Percentiles rank a stretch among this genome's conserved stretches.
Conservation (phyloP, 2,113 vertebrate species). For the Arothron firmamentum region DNA sequence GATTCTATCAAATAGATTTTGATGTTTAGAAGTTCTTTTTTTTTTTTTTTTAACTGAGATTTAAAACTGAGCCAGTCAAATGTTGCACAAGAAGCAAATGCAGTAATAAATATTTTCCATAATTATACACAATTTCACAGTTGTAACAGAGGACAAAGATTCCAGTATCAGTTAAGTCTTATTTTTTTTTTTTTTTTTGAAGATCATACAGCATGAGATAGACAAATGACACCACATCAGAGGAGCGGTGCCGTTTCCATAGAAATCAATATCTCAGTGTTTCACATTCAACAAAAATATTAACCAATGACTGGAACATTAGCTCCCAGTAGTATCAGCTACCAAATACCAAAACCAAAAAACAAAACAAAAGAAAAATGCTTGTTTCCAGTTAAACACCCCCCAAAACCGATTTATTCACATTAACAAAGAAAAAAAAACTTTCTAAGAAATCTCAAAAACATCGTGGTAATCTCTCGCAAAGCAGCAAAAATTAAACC, state of each 20-base stretch:
- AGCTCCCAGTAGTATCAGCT: constrained; percentile 49
- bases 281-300: constrained; percentile 66
- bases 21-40: constrained; percentile 68
- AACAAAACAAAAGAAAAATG: constrained; percentile 43
- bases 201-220: constrained; percentile 66
- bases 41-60: constrained; percentile 54
- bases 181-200: constrained; percentile 54
- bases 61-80: constrained; percentile 71
- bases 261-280: constrained; percentile 55
- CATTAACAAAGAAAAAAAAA: constrained; percentile 29
- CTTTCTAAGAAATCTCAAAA: constrained; percentile 37
- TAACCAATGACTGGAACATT: constrained; percentile 39
- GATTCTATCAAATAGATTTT: constrained; percentile 75
- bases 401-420: constrained; percentile 50
- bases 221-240: constrained; percentile 48
- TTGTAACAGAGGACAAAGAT: constrained; percentile 73
- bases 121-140: constrained; percentile 82
- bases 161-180: constrained; percentile 70
- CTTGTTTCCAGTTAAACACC: constrained; percentile 49
- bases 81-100: constrained; percentile 71
- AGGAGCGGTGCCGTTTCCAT: constrained; percentile 48
- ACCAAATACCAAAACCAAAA: constrained; percentile 32
- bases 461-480: constrained; percentile 42
- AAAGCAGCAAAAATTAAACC: constrained; percentile 47
- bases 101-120: constrained; percentile 81